Evolutionary conservation across 2,797 vertebrate species (phyloP), one percentile per base, ranked within the genome.

Genomic region (Sebastes oblongus): DNA sequence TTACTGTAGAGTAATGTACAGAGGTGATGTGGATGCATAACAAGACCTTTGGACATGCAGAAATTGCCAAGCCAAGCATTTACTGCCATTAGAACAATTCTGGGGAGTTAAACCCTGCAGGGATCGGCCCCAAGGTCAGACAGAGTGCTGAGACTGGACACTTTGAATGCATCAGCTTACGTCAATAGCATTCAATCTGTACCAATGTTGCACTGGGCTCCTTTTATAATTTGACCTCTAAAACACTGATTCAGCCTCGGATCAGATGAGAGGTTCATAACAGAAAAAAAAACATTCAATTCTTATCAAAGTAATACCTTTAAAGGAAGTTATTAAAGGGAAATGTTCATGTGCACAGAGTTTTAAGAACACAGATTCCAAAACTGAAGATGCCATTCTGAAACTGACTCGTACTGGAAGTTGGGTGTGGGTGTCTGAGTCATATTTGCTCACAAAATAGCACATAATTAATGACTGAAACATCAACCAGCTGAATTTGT

Each of bases 11-110:
- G 50, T 65, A 68, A 25, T 75, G 58, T 50, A 24, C 52, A 59
- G 78, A 71, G 55, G 74, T 59, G 75, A 73, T 54, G 69, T 80
- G 90, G 86, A 91, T 89, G 36, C 80, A 72, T 27, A 92, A 83
- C 54, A 58, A 83, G 81, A 68, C 42, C 75, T 62, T 62, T 10
- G 55, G 81, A 88, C 59, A 13, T 20, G 18, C 12, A 68, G 69
- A 88, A 89, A 81, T 85, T 87, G 84, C 83, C 14, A 78, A 77
- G 86, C 34, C 50, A 88, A 93, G 89, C 91, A 87, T 59, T 72
- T 75, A 73, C 42, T 75, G 73, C 66, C 80, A 80, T 80, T 62
- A 55, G 71, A 83, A 81, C 34, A 39, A 62, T 77, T 89, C 70
- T 72, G 34, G 66, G 72, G 80, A 77, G 81, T 74, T 25, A 80